Evolutionary conservation across 2,888 invertebrate species (phyloP), one percentile per base, ranked within the genome.

Genomic region (Lamellibrachia columna): DNA sequence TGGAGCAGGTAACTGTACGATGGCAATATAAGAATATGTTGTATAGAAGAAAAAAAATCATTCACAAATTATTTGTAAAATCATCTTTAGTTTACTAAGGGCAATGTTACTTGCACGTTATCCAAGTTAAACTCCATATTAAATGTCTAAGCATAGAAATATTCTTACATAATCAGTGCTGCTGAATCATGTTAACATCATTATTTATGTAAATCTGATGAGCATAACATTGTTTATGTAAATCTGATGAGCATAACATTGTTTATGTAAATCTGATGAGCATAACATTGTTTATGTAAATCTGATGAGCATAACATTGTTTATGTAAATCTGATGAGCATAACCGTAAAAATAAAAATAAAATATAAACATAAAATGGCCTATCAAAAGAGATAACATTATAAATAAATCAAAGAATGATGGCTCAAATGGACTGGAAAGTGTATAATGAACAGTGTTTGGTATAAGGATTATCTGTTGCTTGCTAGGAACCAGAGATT

Each of bases 401-500:
- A 22, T 75, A 22, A 75, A 11, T 75, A 75, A 6, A 75, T 75
- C 22, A 75, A 75, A 75, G 75, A 75, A 15, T 75, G 75, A 75
- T 6, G 22, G 7, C 6, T 0, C 15, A 75, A 75, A 75, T 75
- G n/a, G 4, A 75, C n/a, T 75, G 4, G 22, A 75, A n/a, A 75
- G 75, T 75, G 22, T 22, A 75, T 2, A 22, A 15, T n/a, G 22
- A 75, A 75, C 4, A 6, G 15, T 75, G 75, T 75, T 75, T 75
- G 15, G 22, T 22, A 15, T 3, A 75, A 22, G 75, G 15, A 75
- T 94, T 22, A 75, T 22, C 22, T 75, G 3, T 75, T 22, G 75
- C 2, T 15, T 58, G 58, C 6, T 93, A 97, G 97, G 99, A 99
- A 95, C 98, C 98, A 95, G 99, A 99, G 95, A 98, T 99, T 94